phyloP scores from a whole-genome alignment of 2,888 invertebrate species.

The Thereva nobilitata region DNA sequence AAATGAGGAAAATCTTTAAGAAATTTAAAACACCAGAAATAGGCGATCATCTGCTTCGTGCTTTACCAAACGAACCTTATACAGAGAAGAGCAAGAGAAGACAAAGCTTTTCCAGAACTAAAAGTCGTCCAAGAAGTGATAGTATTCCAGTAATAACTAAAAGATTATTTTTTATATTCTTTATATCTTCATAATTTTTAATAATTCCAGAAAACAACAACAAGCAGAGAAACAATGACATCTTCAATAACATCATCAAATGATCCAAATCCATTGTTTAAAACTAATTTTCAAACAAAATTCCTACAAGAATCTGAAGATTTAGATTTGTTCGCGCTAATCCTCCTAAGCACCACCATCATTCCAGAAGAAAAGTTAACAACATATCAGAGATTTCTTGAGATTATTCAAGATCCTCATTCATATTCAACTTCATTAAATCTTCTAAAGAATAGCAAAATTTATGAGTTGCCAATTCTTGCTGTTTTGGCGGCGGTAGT shows the following conservation, averaged over 20 bases:
- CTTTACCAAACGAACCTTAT: slow-evolving; percentile 49
- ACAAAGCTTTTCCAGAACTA: slow-evolving; percentile 45
- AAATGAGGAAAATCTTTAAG: slow-evolving; percentile 48
- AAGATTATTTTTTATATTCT: not conserved
- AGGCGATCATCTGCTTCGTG: slow-evolving; percentile 53
- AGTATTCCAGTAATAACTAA: slow-evolving; percentile 9
- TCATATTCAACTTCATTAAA: slow-evolving; percentile 49
- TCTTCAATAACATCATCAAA: slow-evolving; percentile 52
- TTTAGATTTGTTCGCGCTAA: slow-evolving; percentile 54
- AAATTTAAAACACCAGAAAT: slow-evolving; percentile 48
- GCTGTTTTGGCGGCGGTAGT: slow-evolving; percentile 52
- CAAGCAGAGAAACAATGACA: slow-evolving; percentile 45
- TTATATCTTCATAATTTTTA: slow-evolving; percentile 18
- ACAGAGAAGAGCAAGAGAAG: slow-evolving; percentile 42
- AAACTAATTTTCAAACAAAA: slow-evolving; percentile 42
- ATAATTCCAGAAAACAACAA: slow-evolving; percentile 43
- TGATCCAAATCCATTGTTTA: slow-evolving; percentile 44
- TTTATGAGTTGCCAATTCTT: slow-evolving; percentile 51
- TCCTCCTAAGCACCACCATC: slow-evolving; percentile 52
- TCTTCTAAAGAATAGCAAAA: slow-evolving; percentile 49
- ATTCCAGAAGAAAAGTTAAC: slow-evolving; percentile 44
- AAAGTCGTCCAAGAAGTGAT: slow-evolving; percentile 35
- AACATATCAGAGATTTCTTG: slow-evolving; percentile 46
- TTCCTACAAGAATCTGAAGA: slow-evolving; percentile 46
- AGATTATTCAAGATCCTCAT: slow-evolving; percentile 47